Base-by-base conservation (phyloP, 2,113 vertebrate species). In the Spilogale gracilis region DNA sequence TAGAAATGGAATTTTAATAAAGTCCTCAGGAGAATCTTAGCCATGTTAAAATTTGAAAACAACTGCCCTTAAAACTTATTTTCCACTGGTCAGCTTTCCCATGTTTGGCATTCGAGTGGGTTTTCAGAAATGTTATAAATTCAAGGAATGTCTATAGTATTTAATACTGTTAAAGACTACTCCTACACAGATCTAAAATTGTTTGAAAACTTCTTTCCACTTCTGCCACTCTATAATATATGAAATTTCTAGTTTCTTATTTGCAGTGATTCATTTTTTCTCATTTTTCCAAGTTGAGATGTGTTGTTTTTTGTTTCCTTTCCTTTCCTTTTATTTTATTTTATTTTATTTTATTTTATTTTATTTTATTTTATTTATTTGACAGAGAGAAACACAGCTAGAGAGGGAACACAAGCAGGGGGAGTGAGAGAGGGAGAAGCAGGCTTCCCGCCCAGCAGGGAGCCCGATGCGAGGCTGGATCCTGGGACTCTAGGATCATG, bases 61-160 rank as follows among this genome's bases (percentile, higher is more conserved):
- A 48, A 86, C 8, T 67, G 30, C 3, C 54, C 20, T 87, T 10
- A 86, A 82, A n/a, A 74, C 30, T 50, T 87, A 48, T 80, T 92
- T 82, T 32, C 78, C 67, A 4, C 30, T 76, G 32, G 25, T 89
- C 52, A 65, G 32, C 6, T 17, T 71, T 54, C 13, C 48, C 16
- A 30, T 18, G 21, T 32, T 56, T 96, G 63, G 9, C 9, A 25
- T 58, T 48, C 8, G 25, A 80, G 11, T 52, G 32, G 45, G 27
- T 73, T 91, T 91, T 95, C 43, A 74, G 63, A 96, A 80, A 79
- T 56, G 17, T 60, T 27, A 71, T 81, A 48, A 80, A 74, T 25
- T 81, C 63, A n/a, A 94, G 38, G 45, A 89, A 81, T 73, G 45
- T 32, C 27, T 89, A 0, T 16, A 32, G 91, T 30, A 92, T 32